Evolutionary conservation across 2,113 vertebrate species (phyloP), one percentile per base, ranked within the genome.

Genomic region (Madoqua kirkii): DNA sequence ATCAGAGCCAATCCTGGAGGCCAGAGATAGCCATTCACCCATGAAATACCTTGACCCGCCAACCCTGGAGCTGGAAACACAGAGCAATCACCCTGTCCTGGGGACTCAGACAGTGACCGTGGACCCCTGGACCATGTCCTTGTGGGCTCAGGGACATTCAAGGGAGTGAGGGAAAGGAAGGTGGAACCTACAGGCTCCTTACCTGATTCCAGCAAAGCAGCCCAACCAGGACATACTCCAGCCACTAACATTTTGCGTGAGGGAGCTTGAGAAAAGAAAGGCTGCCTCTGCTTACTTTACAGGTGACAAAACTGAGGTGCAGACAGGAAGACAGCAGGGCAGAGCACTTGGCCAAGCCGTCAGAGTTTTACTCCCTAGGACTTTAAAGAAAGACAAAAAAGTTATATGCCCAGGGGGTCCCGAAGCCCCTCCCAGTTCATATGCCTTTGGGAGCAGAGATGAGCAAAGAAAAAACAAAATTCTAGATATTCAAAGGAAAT

Each of bases 161-260:
- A 23, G 74, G 17, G 59, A 74, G 8, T 0, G 14, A 81, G 10
- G 31, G 31, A 16, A 2, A 67, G 21, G n/a, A 1, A 3, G 2
- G 19, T 13, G 16, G 52, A 36, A 3, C 4, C 5, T 1, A 23
- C 21, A 36, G 55, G 3, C 6, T 89, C 15, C 87, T 67, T 29
- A 0, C 54, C 29, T 15, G 10, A 1, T 40, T 91, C 55, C 27
- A 91, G 43, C 12, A 85, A 48, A 55, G 55, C 54, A 50, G 9
- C n/a, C 52, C 52, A 1, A 55, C 40, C 0, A 1, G 4, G 2
- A 55, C 21, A 2, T 4, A 10, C 14, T 64, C 54, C 12, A 29
- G 0, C 36, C 52, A 62, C 0, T 64, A 64, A 95, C 67, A 88
- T 29, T 29, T 48, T 52, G 59, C 6, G 0, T 45, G 16, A 82